Conservation (phyloP, 2,113 vertebrate genomes). For the Ammodramus savannarum region DNA sequence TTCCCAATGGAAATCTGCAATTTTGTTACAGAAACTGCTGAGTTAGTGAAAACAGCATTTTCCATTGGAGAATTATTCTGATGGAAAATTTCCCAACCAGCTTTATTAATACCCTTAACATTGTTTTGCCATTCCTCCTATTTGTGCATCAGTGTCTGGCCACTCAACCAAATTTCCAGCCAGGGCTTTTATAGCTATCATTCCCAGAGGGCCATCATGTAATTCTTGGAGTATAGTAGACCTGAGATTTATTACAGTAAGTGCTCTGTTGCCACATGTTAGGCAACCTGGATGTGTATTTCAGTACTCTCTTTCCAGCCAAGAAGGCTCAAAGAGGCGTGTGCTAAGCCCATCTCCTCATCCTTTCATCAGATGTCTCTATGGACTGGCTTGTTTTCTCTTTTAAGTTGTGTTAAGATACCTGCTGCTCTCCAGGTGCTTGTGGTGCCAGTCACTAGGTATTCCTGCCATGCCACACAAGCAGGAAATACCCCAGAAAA, state of each 20-base stretch:
- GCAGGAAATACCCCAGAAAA: neutral
- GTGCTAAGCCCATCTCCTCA: neutral
- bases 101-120: constrained; percentile 64
- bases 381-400: neutral
- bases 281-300: constrained; percentile 49
- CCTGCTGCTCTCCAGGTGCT: neutral
- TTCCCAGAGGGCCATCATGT: constrained; percentile 24
- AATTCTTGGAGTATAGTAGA: constrained; percentile 58
- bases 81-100: constrained; percentile 52
- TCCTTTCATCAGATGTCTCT: neutral
- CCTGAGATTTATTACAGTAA: constrained; percentile 52
- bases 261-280: constrained; percentile 51
- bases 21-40: constrained; percentile 41
- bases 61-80: constrained; percentile 40
- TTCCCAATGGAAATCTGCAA: constrained; percentile 31
- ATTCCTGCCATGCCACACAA: neutral
- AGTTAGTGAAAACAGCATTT: constrained; percentile 26
- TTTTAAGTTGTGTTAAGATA: neutral
- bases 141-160: constrained; percentile 37
- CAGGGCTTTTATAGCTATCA: constrained; percentile 7
- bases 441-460: neutral
- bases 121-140: constrained; percentile 52
- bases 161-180: constrained; percentile 29
- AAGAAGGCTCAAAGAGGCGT: neutral
- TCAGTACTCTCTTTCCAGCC: constrained; percentile 9